Evolutionary conservation across 2,797 vertebrate genomes (phyloP), one percentile per base, ranked within the genome.

Genomic region (Trachurus trachurus): DNA sequence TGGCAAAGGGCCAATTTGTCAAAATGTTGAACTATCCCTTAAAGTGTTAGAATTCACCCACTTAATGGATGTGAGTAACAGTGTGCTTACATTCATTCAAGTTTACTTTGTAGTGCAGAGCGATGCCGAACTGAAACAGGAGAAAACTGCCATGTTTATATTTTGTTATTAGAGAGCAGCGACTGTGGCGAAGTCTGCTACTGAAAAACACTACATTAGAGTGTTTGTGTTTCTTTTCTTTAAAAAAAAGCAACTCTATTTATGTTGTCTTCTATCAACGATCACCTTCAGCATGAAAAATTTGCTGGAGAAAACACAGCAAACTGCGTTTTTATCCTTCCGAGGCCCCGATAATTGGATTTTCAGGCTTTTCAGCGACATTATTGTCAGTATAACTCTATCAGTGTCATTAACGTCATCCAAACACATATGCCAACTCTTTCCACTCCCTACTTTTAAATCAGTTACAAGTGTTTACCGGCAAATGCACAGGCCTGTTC

Each of bases 401-500:
- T 39, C 39, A 26, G 39, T 60, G 31, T 78, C 57, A 29, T 17
- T 29, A 58, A 42, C 1, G 5, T 68, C 26, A 66, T 42, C 26
- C 52, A 40, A 66, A 64, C 26, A 42, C 44, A 57, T n/a, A 64
- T 12, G 29, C 8, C 47, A 49, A 52, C 42, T 45, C 34, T 62
- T 58, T 74, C 64, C 59, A 47, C 7, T 62, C 16, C 2, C 39
- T 76, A n/a, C 56, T 49, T 71, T 62, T 56, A 74, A 75, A 80
- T 76, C 31, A 53, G 49, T 68, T 63, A 56, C 22, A 47, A 52
- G 53, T 21, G 29, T 74, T 72, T 78, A 61, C 68, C 77, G 62
- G 64, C 66, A 67, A 59, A 57, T 31, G 9, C 21, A 26, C 34
- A 44, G 29, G 74, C 13, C 80, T 88, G 77, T 16, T 82, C 68